Evolutionary conservation across 1,140 invertebrate species (phyloP).

Genomic region (Orchesella cincta): DNA sequence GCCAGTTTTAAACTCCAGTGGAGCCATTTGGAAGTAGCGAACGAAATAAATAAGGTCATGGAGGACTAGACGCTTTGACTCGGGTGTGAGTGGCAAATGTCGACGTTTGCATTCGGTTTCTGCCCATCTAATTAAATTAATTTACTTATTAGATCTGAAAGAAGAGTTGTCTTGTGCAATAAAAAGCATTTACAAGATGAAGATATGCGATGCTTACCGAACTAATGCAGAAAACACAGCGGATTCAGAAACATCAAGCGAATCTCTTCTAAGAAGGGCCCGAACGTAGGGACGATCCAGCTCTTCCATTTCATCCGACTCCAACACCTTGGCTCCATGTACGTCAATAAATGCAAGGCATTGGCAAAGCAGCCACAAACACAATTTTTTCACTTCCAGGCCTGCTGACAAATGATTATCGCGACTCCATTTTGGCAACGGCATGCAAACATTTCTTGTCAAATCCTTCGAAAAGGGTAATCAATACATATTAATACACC

Average conservation of each 20-base stretch:
- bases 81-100: conserved; percentile 64
- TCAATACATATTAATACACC: background rate
- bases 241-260: conserved; percentile 61
- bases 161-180: no score
- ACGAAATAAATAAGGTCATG: conserved; percentile 66
- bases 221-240: conserved; percentile 63
- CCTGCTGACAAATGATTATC: conserved; percentile 3
- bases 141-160: no score
- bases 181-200: background rate
- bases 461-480: no score
- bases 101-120: conserved; percentile 66
- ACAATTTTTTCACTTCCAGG: conserved; percentile 55
- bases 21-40: conserved; percentile 66
- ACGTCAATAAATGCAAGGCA: conserved; percentile 67
- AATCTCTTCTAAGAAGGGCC: conserved; percentile 61
- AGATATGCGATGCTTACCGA: conserved; percentile 31
- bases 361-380: conserved; percentile 62
- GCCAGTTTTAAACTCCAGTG: conserved; percentile 62
- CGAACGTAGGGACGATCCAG: conserved; percentile 55
- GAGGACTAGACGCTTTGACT: conserved; percentile 65
- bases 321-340: conserved; percentile 63
- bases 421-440: background rate
- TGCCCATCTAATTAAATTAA: conserved; percentile 65
- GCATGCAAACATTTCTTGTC: background rate
- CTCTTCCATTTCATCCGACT: conserved; percentile 68